These are phyloP conservation scores for Anolis sagrei DNA, from an alignment of 2,113 vertebrate genomes.

Conservation along the genomic window DNA sequence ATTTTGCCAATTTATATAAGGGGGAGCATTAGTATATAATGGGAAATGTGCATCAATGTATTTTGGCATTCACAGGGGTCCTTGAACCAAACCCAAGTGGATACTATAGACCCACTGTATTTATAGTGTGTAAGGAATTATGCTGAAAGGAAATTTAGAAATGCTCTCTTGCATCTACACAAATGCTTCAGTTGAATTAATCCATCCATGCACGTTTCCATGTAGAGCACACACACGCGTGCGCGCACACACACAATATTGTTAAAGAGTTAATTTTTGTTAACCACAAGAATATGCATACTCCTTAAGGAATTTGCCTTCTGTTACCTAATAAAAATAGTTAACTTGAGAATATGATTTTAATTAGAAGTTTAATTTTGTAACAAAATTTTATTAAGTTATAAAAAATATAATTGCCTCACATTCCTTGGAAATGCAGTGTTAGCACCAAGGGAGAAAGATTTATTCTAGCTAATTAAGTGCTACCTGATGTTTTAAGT, in stretches of 20 bases:
- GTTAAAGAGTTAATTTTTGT: constrained; percentile 21
- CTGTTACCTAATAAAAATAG: constrained; percentile 23
- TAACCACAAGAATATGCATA: background rate
- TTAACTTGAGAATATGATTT: background rate
- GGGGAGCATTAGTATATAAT: too few relatives aligned
- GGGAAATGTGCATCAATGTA: too few relatives aligned
- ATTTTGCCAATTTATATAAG: too few relatives aligned
- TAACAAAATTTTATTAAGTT: constrained; percentile 12
- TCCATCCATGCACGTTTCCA: background rate
- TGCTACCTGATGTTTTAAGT: constrained; percentile 14
- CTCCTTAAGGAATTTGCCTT: constrained; percentile 9
- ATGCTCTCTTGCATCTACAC: background rate
- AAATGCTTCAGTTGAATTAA: background rate
- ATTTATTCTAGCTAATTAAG: constrained; percentile 2
- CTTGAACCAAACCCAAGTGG: too few relatives aligned
- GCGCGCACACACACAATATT: background rate
- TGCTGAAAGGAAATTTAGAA: background rate
- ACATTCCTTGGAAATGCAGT: background rate
- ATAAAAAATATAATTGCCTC: constrained; percentile 26
- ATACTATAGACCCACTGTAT: too few relatives aligned
- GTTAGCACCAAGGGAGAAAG: background rate
- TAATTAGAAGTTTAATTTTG: constrained; percentile 42
- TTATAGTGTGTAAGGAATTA: background rate
- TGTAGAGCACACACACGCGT: background rate
- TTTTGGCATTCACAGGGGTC: too few relatives aligned